Conservation (phyloP, 2,797 vertebrate species). For the Pseudochaenichthys georgianus region DNA sequence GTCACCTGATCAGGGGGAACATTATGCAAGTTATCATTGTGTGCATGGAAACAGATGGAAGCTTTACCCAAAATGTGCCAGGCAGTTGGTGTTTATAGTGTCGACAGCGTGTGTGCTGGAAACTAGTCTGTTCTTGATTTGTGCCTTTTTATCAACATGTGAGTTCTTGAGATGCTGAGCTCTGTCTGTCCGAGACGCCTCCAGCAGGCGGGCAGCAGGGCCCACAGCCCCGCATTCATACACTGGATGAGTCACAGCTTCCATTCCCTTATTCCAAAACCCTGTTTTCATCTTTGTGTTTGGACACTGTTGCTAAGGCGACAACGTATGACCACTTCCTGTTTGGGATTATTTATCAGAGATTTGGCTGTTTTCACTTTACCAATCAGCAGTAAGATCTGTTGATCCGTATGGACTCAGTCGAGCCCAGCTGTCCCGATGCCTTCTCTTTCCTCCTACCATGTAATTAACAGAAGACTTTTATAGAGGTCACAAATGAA, state of each 20-base stretch:
- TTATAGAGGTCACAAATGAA: slow-evolving; percentile 88
- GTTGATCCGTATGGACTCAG: slow-evolving; percentile 62
- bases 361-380: slow-evolving; percentile 41
- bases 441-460: slow-evolving; percentile 78
- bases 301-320: slow-evolving; percentile 70
- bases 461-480: slow-evolving; percentile 88
- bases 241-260: slow-evolving; percentile 76
- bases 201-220: slow-evolving; percentile 41
- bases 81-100: slow-evolving; percentile 46
- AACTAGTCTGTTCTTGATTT: slow-evolving; percentile 74
- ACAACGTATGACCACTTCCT: slow-evolving; percentile 80
- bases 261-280: slow-evolving; percentile 28
- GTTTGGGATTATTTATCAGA: slow-evolving; percentile 80
- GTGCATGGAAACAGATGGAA: slow-evolving; percentile 39
- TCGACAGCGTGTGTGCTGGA: slow-evolving; percentile 40
- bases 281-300: slow-evolving; percentile 57
- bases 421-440: slow-evolving; percentile 77
- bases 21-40: slow-evolving; percentile 64
- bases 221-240: slow-evolving; percentile 58
- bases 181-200: slow-evolving; percentile 50
- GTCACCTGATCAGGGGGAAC: slow-evolving; percentile 42
- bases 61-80: slow-evolving; percentile 58
- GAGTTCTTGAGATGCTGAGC: slow-evolving; percentile 56
- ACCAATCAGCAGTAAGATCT: slow-evolving; percentile 43
- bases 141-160: slow-evolving; percentile 79